A percentile compares a stretch with the other conserved stretches of the same genome.
Evolutionary conservation across 2,888 invertebrate genomes (phyloP).

Genomic region (Xestia c-nigrum): DNA sequence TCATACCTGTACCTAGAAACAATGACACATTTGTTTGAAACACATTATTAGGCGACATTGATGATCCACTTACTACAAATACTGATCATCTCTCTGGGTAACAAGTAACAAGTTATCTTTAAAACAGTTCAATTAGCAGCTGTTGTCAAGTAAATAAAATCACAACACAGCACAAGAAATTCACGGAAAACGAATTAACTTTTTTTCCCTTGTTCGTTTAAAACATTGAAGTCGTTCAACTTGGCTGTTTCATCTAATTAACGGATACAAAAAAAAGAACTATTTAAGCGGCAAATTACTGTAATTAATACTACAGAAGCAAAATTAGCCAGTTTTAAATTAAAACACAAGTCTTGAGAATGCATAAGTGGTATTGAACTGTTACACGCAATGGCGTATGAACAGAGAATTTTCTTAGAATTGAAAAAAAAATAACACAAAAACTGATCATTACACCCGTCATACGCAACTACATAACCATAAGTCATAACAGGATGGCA

Average conservation of each 20-base stretch:
- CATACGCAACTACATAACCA: slow-evolving; percentile 26
- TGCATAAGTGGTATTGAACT: slow-evolving; percentile 56
- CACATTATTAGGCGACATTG: not conserved
- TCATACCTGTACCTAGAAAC: slow-evolving; percentile 95
- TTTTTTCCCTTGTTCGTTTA: slow-evolving; percentile 39
- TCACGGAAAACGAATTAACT: slow-evolving; percentile 48
- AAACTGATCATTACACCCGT: slow-evolving; percentile 24
- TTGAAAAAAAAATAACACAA: slow-evolving; percentile 32
- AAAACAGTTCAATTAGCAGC: slow-evolving; percentile 11
- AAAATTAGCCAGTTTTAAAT: slow-evolving; percentile 64
- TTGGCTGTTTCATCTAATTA: slow-evolving; percentile 60
- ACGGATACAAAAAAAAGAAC: slow-evolving; percentile 61
- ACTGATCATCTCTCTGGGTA: not conserved
- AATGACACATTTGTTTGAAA: slow-evolving; percentile 43
- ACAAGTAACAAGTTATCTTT: not conserved
- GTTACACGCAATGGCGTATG: slow-evolving; percentile 67
- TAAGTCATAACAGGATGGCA: slow-evolving; percentile 17
- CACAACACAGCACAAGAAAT: slow-evolving; percentile 39
- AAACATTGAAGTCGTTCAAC: slow-evolving; percentile 58
- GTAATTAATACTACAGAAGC: slow-evolving; percentile 69
- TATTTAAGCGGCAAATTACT: slow-evolving; percentile 56
- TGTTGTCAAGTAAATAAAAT: slow-evolving; percentile 24
- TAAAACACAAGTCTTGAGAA: slow-evolving; percentile 66
- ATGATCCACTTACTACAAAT: not conserved
- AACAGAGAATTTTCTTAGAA: slow-evolving; percentile 41